Conservation (phyloP, 2,113 vertebrate species). For the Colius striatus region DNA sequence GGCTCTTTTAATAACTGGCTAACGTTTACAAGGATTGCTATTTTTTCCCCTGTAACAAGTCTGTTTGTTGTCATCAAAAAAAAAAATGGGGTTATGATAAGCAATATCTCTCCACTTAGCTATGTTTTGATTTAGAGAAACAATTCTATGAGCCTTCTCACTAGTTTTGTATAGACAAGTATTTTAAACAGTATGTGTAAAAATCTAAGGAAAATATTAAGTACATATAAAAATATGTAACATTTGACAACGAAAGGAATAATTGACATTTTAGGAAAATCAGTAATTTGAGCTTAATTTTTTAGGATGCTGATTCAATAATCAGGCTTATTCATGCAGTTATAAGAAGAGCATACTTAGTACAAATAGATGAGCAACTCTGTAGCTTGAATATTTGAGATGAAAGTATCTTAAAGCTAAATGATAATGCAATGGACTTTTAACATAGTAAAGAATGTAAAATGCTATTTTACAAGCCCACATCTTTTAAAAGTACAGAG, state of each 20-base stretch:
- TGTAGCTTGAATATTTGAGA: not conserved
- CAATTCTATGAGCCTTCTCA: not conserved
- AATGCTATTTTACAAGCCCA: not conserved
- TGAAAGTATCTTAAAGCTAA: not conserved
- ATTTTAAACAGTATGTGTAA: not conserved
- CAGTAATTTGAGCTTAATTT: not conserved
- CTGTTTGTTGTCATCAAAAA: not conserved
- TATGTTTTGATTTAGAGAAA: not conserved
- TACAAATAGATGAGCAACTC: not conserved
- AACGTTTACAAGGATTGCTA: accelerated
- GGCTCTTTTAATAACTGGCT: not conserved
- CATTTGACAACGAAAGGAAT: not conserved
- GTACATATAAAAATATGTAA: not conserved
- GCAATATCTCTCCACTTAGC: not conserved
- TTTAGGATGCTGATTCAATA: not conserved
- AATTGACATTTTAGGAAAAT: not conserved
- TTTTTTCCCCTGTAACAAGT: not conserved
- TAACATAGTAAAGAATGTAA: not conserved
- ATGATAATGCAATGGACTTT: not conserved
- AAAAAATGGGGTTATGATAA: not conserved
- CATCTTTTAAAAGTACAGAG: not conserved
- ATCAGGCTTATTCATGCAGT: not conserved
- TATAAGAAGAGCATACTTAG: not conserved
- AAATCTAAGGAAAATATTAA: not conserved
- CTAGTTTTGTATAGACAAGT: not conserved